Evolutionary conservation across 1,140 invertebrate genomes (phyloP), one percentile per base, ranked within the genome.

Genomic region (Dryas iulia): DNA sequence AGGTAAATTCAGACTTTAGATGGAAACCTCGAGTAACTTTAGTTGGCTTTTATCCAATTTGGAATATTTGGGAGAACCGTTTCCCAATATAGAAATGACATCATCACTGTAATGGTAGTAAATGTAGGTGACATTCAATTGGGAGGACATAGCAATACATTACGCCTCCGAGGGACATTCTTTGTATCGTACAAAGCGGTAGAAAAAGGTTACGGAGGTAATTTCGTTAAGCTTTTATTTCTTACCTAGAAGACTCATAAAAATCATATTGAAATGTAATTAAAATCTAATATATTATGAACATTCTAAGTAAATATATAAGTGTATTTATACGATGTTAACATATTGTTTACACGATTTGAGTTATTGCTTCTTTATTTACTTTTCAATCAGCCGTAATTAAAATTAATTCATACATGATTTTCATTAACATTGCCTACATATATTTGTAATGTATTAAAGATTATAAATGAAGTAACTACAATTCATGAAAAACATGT

Each of bases 41-140:
- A 33, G 61, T 63, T 63, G 61, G 61, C 61, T 23, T 26, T 8
- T 23, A n/a, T 54, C 61, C 61, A 63, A 63, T 54, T 63, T 56
- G n/a, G 52, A 63, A 63, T 56, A 26, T 63, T 63, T 54, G 28
- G 54, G 61, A 56, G 54, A 33, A 63, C 61, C 5, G 61, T 33
- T 63, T 33, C 11, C 61, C 39, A 28, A 63, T 63, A 56, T 63
- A 30, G 52, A 63, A 63, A 63, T 47, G 52, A 56, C 26, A 47
- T 63, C 47, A 63, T 63, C 61, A 63, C 24, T 14, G 61, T 63
- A 63, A 63, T 63, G 52, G 47, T 12, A 30, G 26, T 25, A 28
- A 63, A 54, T 56, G 26, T 54, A 31, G 47, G 60, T 62, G 39
- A 30, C 39, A 28, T 62, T 61, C 39, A 53, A 62, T 62, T 62